Percentiles rank a stretch among this genome's conserved stretches.
Conservation (phyloP, 2,888 invertebrate genomes). For the Heliconius hortense region DNA sequence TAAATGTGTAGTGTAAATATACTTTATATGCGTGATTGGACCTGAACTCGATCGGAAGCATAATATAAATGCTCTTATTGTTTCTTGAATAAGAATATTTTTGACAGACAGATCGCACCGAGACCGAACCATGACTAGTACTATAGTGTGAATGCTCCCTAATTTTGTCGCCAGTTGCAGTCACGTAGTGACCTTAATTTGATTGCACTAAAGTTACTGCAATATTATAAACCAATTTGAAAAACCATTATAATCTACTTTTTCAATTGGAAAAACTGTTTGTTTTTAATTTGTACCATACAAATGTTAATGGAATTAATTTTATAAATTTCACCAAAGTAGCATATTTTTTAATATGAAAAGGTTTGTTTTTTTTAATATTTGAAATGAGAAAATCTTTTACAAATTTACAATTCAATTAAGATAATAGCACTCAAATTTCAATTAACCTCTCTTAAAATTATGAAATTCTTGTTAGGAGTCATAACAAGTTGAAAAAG, state of each 20-base stretch:
- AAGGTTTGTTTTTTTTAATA: not conserved
- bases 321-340: not conserved
- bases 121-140: no score
- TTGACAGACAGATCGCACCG: no score
- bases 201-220: constrained; percentile 25
- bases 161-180: constrained; percentile 28
- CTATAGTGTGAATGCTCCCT: no score
- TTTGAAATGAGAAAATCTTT: not conserved
- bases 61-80: no score
- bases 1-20: no score
- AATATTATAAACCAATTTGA: constrained; percentile 26
- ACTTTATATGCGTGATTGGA: no score
- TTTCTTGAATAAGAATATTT: no score
- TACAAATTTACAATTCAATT: not conserved
- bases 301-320: not conserved
- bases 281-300: not conserved
- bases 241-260: constrained; percentile 4
- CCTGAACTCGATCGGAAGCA: no score
- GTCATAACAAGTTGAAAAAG: constrained; percentile 9
- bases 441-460: constrained; percentile 10
- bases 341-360: not conserved
- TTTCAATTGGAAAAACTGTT: not conserved
- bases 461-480: constrained; percentile 14
- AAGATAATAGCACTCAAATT: not conserved
- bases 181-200: constrained; percentile 35